phyloP scores from a whole-genome alignment of 2,888 invertebrate genomes.

The Galeopsomyia nigrocyanea region DNA sequence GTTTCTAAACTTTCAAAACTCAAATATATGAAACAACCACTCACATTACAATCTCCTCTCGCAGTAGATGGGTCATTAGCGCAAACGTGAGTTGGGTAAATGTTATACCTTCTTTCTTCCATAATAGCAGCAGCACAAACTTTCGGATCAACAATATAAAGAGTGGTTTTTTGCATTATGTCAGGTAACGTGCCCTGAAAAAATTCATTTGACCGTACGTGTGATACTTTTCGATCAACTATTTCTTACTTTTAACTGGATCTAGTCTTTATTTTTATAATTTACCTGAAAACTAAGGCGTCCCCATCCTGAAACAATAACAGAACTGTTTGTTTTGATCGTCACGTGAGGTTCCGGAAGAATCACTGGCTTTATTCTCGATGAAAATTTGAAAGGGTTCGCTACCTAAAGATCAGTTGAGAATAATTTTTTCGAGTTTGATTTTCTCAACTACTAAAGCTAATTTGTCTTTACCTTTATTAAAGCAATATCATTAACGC shows the following conservation, averaged over 20 bases:
- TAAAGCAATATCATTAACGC: constrained; percentile 59
- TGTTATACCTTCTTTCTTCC: too few species aligned
- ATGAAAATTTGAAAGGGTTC: neutral
- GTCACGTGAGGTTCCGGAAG: too few species aligned
- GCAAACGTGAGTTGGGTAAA: constrained; percentile 25
- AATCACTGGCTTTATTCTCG: constrained; percentile 4
- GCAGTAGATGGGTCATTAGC: constrained; percentile 30
- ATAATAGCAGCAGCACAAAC: too few species aligned
- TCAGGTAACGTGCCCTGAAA: neutral
- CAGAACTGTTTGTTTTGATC: constrained; percentile 16
- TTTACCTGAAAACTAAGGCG: too few species aligned
- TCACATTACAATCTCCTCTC: constrained; percentile 13
- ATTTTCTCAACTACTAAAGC: too few species aligned
- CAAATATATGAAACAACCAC: too few species aligned
- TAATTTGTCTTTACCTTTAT: constrained; percentile 51
- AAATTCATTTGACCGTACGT: too few species aligned
- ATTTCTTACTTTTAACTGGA: too few species aligned
- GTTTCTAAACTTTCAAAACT: too few species aligned
- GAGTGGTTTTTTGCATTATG: constrained; percentile 25
- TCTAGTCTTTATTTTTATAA: too few species aligned
- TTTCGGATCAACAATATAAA: constrained; percentile 35
- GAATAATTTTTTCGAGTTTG: too few species aligned
- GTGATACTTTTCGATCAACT: too few species aligned
- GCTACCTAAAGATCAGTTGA: constrained; percentile 14
- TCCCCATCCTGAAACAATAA: constrained; percentile 38